Conservation (phyloP, 2,888 invertebrate genomes). For the Gryllus longicercus region DNA sequence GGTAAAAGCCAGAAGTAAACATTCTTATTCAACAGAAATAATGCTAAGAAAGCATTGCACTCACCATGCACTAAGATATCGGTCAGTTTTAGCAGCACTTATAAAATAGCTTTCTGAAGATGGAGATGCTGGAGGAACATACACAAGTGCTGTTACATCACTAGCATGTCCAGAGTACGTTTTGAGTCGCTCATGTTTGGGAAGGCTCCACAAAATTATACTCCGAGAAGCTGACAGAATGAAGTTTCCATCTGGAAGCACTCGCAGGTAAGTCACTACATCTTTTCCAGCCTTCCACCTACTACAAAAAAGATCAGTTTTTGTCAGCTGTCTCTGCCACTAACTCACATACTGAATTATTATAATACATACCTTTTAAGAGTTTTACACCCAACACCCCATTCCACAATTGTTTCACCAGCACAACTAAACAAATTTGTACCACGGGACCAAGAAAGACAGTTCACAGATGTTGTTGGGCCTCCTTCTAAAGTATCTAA, state of each 20-base stretch:
- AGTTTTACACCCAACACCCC: slow-evolving; percentile 51
- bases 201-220: slow-evolving; percentile 63
- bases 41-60: not conserved
- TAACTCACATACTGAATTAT: not conserved
- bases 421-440: slow-evolving; percentile 55
- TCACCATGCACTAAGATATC: slow-evolving; percentile 44
- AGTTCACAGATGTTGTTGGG: slow-evolving; percentile 47
- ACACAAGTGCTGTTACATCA: slow-evolving; percentile 52
- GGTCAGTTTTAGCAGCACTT: slow-evolving; percentile 44
- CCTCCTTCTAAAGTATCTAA: slow-evolving; percentile 57
- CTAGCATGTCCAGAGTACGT: slow-evolving; percentile 64
- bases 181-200: slow-evolving; percentile 56
- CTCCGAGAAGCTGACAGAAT: slow-evolving; percentile 47
- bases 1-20: not conserved
- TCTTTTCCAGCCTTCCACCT: slow-evolving; percentile 66
- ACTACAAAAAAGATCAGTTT: slow-evolving; percentile 44
- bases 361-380: slow-evolving; percentile 50
- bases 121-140: slow-evolving; percentile 41
- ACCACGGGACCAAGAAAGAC: slow-evolving; percentile 56
- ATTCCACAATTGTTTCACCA: slow-evolving; percentile 56
- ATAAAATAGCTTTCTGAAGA: slow-evolving; percentile 48
- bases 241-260: slow-evolving; percentile 50
- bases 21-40: slow-evolving; percentile 11
- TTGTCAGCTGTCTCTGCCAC: not conserved
- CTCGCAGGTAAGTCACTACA: slow-evolving; percentile 58